Evolutionary conservation across 2,797 vertebrate species (phyloP), one percentile per base, ranked within the genome.

Genomic region (Gobio occitaniae): DNA sequence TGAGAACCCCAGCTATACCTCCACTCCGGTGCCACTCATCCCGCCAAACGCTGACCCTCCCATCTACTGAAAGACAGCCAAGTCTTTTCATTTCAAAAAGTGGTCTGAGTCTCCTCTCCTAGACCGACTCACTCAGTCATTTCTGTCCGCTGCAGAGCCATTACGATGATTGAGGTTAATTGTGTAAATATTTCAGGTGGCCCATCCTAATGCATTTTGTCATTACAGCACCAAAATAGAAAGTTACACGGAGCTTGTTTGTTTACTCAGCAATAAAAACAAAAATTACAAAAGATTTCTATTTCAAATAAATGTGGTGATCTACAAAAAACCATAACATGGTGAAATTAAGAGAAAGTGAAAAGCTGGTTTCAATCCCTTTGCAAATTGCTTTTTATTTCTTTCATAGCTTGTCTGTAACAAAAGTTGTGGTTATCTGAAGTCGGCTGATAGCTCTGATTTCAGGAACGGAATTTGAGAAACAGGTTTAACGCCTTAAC

Each of bases 1-100:
- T 61, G 80, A 85, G 86, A 85, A 44, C 63, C 59, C 47, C 47
- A 71, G 56, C 77, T 71, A 47, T 85, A 81, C 84, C 68, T 87
- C 81, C 72, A 69, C 25, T 32, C 25, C 13, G 25, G 13, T 65
- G 29, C 25, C 61, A 65, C 79, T 82, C 85, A 79, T 65, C 81
- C 36, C 16, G 61, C 54, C 65, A 44, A 69, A 78, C 50, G n/a
- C 50, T 82, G 85, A 65, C 25, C 61, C 61, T 65, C 13, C 25
- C 25, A 65, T 65, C 61, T 13, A 88, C 74, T 89, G 88, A 89
- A 87, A 75, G 21, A 76, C 86, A 84, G 86, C 88, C 88, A 87
- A 87, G 84, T 69, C 72, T 81, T 89, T 89, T 89, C 86, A 89
- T 89, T 87, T 87, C 21, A 86, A 80, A 56, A 86, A 89, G 86